Base-by-base conservation (phyloP, 37 sponge, comb jelly and placozoan species). In the Crambe crambe region DNA sequence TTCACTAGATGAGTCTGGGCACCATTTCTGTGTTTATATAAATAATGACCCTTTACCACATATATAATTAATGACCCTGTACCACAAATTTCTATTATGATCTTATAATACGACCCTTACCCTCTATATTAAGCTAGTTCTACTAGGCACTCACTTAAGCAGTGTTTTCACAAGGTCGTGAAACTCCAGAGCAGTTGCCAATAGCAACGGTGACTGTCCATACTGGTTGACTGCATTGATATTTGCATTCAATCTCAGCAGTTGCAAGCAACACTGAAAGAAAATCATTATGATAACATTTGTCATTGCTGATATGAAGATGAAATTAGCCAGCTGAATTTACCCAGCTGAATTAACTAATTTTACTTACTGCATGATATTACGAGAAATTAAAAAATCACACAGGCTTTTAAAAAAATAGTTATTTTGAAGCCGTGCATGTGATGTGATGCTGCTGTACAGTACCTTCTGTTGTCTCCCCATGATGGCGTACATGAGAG, bases 401-500 rank as follows among this genome's bases (percentile, higher is more conserved):
- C n/a, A n/a, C n/a, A n/a, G n/a, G n/a, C n/a, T n/a, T n/a, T n/a
- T n/a, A n/a, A n/a, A n/a, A n/a, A n/a, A n/a, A n/a, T n/a, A n/a
- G n/a, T n/a, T n/a, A n/a, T n/a, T n/a, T n/a, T n/a, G n/a, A n/a
- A n/a, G n/a, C n/a, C n/a, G n/a, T n/a, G n/a, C n/a, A n/a, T n/a
- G n/a, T n/a, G n/a, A n/a, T n/a, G n/a, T n/a, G n/a, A n/a, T n/a
- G n/a, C n/a, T n/a, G n/a, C n/a, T n/a, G n/a, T n/a, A n/a, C n/a
- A n/a, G n/a, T n/a, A 87, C 87, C 69, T 87, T 87, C 2, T 60
- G 1, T 31, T 87, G 68, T 40, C 68, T 58, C 20, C 89, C 93
- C 17, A 89, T 77, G 15, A 85, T 89, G 36, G 95, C 80, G 77
- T 94, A 91, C 89, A 91, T 94, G 21, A 91, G 80, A 54, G 95